Percentiles rank a stretch among this genome's conserved stretches.
phyloP scores from a whole-genome alignment of 2,797 vertebrate species.

The Acrossocheilus wenchowensis region DNA sequence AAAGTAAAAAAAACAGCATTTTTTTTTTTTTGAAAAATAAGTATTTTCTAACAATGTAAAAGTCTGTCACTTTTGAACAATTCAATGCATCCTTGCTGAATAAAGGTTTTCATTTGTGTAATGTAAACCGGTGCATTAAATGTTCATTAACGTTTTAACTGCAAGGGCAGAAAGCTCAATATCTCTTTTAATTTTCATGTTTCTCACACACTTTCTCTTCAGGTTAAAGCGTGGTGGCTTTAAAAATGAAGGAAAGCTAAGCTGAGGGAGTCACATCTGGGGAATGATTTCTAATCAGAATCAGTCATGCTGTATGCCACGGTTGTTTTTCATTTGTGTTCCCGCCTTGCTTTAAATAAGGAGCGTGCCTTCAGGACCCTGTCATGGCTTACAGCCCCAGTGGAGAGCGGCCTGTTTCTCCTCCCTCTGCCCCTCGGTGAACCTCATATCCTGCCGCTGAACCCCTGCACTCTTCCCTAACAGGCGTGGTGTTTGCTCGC shows the following conservation, averaged over 20 bases:
- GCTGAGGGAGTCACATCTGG: not conserved
- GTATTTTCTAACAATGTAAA: too few relatives aligned
- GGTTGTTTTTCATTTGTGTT: slow-evolving; percentile 13
- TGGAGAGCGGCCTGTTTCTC: not conserved
- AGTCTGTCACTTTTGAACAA: not conserved
- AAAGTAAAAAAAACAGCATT: too few relatives aligned
- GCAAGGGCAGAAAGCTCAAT: not conserved
- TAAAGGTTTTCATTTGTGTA: not conserved
- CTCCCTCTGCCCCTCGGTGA: slow-evolving; percentile 8
- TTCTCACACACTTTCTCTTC: not conserved
- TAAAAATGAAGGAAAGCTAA: not conserved
- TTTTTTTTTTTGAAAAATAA: too few relatives aligned
- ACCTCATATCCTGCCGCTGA: slow-evolving; percentile 10
- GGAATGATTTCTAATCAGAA: slow-evolving; percentile 44
- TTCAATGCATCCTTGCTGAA: not conserved
- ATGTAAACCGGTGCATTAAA: not conserved
- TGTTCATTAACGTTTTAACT: not conserved
- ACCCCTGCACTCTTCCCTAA: slow-evolving; percentile 1
- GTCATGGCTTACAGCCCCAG: not conserved
- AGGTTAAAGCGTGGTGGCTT: not conserved
- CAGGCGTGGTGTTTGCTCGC: not conserved
- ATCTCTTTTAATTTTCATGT: not conserved
- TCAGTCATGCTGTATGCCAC: slow-evolving; percentile 18
- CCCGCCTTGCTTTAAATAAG: slow-evolving; percentile 17
- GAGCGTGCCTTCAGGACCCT: not conserved